Conservation (phyloP, 2,888 invertebrate genomes). For the Sphaerolaimus hirsutus region DNA sequence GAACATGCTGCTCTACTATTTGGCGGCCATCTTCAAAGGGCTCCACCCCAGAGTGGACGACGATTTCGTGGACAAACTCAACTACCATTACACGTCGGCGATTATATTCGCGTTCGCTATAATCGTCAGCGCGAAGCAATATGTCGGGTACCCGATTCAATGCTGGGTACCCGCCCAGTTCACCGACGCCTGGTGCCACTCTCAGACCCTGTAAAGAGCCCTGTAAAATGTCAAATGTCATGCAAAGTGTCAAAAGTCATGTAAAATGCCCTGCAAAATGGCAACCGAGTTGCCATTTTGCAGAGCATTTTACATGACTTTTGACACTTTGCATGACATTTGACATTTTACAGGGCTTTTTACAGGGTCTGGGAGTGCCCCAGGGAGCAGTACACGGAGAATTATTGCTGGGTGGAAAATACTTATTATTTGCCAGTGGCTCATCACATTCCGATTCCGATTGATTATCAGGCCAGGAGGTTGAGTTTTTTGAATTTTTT, state of each 20-base stretch:
- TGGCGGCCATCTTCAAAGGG: slow-evolving; percentile 26
- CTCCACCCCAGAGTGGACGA: slow-evolving; percentile 25
- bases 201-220: too few species aligned
- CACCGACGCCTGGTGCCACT: slow-evolving; percentile 29
- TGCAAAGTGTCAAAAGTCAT: too few species aligned
- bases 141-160: slow-evolving; percentile 24
- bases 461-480: not conserved
- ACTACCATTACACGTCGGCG: slow-evolving; percentile 21
- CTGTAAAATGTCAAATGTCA: too few species aligned
- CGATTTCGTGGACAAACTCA: slow-evolving; percentile 19
- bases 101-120: slow-evolving; percentile 26
- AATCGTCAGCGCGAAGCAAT: slow-evolving; percentile 27
- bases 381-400: slow-evolving; percentile 34
- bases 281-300: too few species aligned
- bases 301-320: too few species aligned
- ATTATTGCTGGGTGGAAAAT: slow-evolving; percentile 34
- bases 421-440: slow-evolving; percentile 32
- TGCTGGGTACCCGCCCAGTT: slow-evolving; percentile 33
- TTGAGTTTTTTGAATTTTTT: not conserved
- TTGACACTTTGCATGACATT: too few species aligned
- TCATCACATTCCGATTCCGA: not conserved
- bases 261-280: too few species aligned
- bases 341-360: too few species aligned
- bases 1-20: slow-evolving; percentile 24
- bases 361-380: too few species aligned